Conservation (phyloP, 53 echinoderm and acorn worm genomes). For the Hippasteria phrygiana region DNA sequence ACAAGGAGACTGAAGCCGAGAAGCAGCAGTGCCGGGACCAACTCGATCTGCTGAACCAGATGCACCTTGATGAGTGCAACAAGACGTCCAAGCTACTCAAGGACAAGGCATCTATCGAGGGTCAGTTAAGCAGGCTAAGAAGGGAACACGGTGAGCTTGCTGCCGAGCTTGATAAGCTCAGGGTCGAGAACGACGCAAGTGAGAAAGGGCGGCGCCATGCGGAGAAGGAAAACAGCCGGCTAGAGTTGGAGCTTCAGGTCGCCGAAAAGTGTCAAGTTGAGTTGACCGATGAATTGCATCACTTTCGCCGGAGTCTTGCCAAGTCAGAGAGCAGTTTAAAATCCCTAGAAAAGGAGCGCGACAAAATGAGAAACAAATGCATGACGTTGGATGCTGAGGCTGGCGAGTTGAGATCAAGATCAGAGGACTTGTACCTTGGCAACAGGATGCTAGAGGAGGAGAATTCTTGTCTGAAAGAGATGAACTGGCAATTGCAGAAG, state of each 20-base stretch:
- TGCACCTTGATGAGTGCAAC: constrained; percentile 73
- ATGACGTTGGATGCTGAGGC: constrained; percentile 65
- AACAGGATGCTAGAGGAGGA: constrained; percentile 54
- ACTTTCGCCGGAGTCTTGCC: constrained; percentile 44
- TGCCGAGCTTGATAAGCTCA: constrained; percentile 68
- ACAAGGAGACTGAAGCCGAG: constrained; percentile 55
- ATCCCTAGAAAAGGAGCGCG: constrained; percentile 66
- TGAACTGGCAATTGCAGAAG: constrained; percentile 50
- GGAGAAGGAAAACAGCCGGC: constrained; percentile 62
- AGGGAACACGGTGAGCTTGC: constrained; percentile 61
- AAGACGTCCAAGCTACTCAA: constrained; percentile 74
- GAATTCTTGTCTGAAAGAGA: constrained; percentile 56
- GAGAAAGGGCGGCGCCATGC: constrained; percentile 59
- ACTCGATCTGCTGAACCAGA: constrained; percentile 68
- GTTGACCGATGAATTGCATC: constrained; percentile 60
- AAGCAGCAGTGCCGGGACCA: constrained; percentile 67
- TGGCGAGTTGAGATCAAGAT: constrained; percentile 46
- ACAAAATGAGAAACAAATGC: constrained; percentile 51
- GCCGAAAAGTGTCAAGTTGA: constrained; percentile 36
- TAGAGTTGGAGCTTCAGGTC: constrained; percentile 62
- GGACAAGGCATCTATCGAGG: constrained; percentile 72
- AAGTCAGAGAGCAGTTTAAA: constrained; percentile 65
- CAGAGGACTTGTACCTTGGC: constrained; percentile 61
- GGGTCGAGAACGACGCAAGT: constrained; percentile 78
- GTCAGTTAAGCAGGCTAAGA: constrained; percentile 66